Evolutionary conservation across 2,888 invertebrate species (phyloP).

Genomic region (Andrena camellia): DNA sequence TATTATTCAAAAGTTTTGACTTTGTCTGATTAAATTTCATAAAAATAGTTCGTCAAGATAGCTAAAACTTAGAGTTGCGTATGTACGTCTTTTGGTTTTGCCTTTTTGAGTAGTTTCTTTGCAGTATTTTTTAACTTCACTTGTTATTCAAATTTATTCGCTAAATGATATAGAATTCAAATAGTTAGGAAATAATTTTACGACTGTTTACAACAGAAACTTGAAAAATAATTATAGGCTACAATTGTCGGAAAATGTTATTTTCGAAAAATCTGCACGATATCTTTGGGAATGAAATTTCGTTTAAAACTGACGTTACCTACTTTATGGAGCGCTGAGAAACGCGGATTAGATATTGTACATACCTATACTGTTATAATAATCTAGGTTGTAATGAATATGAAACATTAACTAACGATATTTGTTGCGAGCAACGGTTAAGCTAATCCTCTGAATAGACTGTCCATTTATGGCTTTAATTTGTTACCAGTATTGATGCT

Average conservation of each 20-base stretch:
- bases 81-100: too few relatives aligned
- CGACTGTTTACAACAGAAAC: too few relatives aligned
- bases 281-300: background rate
- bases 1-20: too few relatives aligned
- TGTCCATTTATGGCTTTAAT: conserved; percentile 26
- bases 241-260: background rate
- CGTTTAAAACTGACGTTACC: background rate
- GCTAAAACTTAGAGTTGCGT: too few relatives aligned
- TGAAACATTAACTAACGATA: conserved; percentile 45
- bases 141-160: too few relatives aligned
- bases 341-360: background rate
- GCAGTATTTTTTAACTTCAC: too few relatives aligned
- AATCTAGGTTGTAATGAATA: conserved; percentile 15
- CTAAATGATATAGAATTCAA: too few relatives aligned
- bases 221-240: too few relatives aligned
- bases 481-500: background rate
- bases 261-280: background rate
- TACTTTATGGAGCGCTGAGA: background rate
- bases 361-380: background rate
- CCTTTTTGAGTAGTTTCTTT: too few relatives aligned
- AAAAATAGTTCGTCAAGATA: too few relatives aligned
- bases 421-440: conserved; percentile 14
- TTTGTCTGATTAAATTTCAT: too few relatives aligned
- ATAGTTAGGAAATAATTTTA: too few relatives aligned
- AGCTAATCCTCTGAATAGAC: conserved; percentile 40